Evolutionary conservation across 2,113 vertebrate genomes (phyloP).

Genomic region (Balaenoptera acutorostrata): DNA sequence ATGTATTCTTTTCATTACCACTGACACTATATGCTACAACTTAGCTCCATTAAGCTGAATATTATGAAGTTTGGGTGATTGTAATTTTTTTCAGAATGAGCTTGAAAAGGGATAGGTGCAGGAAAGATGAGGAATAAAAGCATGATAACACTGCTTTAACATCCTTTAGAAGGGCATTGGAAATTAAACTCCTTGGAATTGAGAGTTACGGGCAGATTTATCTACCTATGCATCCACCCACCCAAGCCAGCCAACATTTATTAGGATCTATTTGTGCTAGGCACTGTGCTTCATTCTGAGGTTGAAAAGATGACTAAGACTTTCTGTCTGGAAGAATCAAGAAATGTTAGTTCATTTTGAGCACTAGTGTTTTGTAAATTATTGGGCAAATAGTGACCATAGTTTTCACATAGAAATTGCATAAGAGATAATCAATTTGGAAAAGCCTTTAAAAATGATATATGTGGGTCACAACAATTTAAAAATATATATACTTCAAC

Average conservation of each 20-base stretch:
- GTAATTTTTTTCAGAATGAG: not conserved
- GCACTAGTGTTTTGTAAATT: not conserved
- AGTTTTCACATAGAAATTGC: not conserved
- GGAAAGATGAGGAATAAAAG: not conserved
- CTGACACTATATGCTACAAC: not conserved
- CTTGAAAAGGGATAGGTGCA: not conserved
- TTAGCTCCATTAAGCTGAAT: not conserved
- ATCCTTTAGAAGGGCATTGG: not conserved
- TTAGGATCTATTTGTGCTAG: not conserved
- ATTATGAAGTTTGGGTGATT: not conserved
- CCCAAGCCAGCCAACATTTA: not conserved
- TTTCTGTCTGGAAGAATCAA: not conserved
- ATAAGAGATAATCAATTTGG: not conserved
- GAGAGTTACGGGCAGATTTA: not conserved
- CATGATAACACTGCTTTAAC: not conserved
- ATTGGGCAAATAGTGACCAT: not conserved
- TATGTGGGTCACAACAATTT: not conserved
- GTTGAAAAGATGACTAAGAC: not conserved
- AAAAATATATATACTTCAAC: not conserved
- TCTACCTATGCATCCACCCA: not conserved
- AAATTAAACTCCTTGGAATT: not conserved
- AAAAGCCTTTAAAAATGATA: conserved; percentile 13
- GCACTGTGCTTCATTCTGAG: not conserved
- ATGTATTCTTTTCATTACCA: not conserved
- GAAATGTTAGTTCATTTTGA: not conserved